Conservation (phyloP, 2,888 invertebrate species). For the Rhagium mordax region DNA sequence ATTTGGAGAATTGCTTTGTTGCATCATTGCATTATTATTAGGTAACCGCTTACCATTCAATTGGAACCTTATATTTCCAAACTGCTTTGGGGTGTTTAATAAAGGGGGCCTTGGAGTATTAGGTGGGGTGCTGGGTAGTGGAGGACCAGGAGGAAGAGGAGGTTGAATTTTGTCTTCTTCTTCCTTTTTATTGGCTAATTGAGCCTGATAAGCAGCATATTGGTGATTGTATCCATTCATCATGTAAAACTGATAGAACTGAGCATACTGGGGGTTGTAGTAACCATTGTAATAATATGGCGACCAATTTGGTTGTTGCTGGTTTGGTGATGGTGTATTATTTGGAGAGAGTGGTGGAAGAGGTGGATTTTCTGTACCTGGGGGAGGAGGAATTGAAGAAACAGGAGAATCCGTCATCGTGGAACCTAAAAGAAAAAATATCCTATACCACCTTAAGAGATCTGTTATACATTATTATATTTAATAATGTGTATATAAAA, state of each 20-base stretch:
- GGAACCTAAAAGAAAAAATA: conserved; percentile 32
- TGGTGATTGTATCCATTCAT: conserved; percentile 57
- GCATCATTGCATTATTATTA: conserved; percentile 64
- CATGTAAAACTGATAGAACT: conserved; percentile 70
- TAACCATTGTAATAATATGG: conserved; percentile 50
- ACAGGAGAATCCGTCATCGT: conserved; percentile 48
- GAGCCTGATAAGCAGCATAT: conserved; percentile 61
- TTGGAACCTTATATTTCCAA: conserved; percentile 73
- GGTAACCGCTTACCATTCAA: conserved; percentile 69
- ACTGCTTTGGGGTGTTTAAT: conserved; percentile 66
- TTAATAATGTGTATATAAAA: too few relatives aligned
- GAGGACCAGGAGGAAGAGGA: conserved; percentile 75
- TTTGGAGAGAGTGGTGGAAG: conserved; percentile 47
- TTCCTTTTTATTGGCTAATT: conserved; percentile 56
- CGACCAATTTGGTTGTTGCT: conserved; percentile 45
- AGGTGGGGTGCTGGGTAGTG: conserved; percentile 46
- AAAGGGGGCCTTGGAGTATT: conserved; percentile 62
- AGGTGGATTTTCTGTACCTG: conserved; percentile 56
- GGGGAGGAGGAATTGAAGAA: conserved; percentile 54
- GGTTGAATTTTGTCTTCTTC: conserved; percentile 64
- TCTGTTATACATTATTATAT: too few relatives aligned
- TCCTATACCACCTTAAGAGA: too few relatives aligned
- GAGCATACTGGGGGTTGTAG: conserved; percentile 66
- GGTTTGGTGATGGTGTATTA: conserved; percentile 25
- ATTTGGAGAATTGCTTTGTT: conserved; percentile 68